These are phyloP conservation scores for Ictidomys tridecemlineatus DNA, from an alignment of 2,113 vertebrate genomes.

Conservation along the genomic window DNA sequence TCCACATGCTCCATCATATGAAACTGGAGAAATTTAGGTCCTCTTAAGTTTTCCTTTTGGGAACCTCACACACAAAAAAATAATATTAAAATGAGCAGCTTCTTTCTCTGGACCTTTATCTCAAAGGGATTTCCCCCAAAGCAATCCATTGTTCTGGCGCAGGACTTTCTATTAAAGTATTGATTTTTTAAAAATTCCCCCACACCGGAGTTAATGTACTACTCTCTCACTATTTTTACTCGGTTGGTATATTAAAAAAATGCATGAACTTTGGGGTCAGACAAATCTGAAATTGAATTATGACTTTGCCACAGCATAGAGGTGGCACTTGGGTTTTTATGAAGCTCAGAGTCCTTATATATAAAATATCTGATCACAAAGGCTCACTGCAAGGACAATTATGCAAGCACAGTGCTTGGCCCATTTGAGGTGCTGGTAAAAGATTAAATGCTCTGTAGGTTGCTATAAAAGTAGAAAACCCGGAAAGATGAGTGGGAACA, in stretches of 20 bases:
- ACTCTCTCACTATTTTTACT: conserved; percentile 13
- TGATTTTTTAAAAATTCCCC: not conserved
- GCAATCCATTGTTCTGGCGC: not conserved
- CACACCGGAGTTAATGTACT: conserved; percentile 21
- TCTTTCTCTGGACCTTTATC: conserved; percentile 43
- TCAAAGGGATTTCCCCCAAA: conserved; percentile 11
- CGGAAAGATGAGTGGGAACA: not conserved
- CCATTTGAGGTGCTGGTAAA: not conserved
- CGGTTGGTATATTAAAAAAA: not conserved
- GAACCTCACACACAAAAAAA: conserved; percentile 20
- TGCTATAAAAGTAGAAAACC: not conserved
- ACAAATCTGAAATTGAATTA: not conserved
- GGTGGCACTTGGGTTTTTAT: not conserved
- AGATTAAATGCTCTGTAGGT: not conserved
- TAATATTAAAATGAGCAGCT: not conserved
- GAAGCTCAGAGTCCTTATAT: not conserved
- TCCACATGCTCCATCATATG: not conserved
- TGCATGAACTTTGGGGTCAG: not conserved
- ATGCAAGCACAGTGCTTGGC: not conserved
- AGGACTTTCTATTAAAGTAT: conserved; percentile 58
- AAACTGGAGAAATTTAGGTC: not conserved
- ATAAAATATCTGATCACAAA: not conserved
- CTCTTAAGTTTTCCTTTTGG: not conserved
- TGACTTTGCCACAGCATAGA: not conserved
- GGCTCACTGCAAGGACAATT: not conserved